A percentile compares a stretch with the other conserved stretches of the same genome.
Evolutionary conservation across 1,140 invertebrate genomes (phyloP).

Genomic region (Cydia pomonella): DNA sequence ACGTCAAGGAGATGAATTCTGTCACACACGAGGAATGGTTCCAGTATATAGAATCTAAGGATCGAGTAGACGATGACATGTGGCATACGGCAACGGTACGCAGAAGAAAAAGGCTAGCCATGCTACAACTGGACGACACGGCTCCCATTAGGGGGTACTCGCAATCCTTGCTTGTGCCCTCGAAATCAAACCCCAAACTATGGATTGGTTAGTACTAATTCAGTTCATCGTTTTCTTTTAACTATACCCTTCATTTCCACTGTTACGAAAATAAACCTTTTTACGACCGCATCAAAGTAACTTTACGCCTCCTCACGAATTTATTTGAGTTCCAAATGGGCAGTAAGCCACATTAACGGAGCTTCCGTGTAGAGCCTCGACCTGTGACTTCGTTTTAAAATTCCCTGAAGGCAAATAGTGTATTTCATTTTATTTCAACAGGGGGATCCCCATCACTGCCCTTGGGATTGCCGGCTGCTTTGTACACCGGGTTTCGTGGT

Average conservation of each 20-base stretch:
- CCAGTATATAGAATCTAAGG: slow-evolving; percentile 79
- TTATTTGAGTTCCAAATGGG: slow-evolving; percentile 25
- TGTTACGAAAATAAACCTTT: background rate
- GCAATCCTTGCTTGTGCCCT: slow-evolving; percentile 83
- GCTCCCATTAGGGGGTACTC: slow-evolving; percentile 83
- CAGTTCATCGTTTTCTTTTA: slow-evolving; percentile 13
- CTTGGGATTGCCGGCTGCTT: slow-evolving; percentile 67
- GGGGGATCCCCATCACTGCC: slow-evolving; percentile 77
- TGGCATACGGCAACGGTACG: slow-evolving; percentile 87
- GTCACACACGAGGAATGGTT: slow-evolving; percentile 74
- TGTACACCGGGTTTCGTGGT: slow-evolving; percentile 73
- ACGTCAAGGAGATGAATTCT: slow-evolving; percentile 64
- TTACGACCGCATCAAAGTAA: slow-evolving; percentile 26
- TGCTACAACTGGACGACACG: slow-evolving; percentile 86
- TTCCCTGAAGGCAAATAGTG: slow-evolving; percentile 11
- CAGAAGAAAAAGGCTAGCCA: slow-evolving; percentile 85
- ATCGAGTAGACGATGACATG: slow-evolving; percentile 84
- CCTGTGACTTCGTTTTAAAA: slow-evolving; percentile 14
- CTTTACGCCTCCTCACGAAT: slow-evolving; percentile 18
- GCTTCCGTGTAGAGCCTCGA: slow-evolving; percentile 16
- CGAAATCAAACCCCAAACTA: slow-evolving; percentile 87
- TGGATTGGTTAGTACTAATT: slow-evolving; percentile 84
- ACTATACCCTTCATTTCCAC: background rate
- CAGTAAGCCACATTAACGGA: slow-evolving; percentile 10
- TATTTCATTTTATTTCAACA: slow-evolving; percentile 45